Base-by-base conservation (phyloP, 2,888 invertebrate genomes). In the Callosobruchus maculatus region DNA sequence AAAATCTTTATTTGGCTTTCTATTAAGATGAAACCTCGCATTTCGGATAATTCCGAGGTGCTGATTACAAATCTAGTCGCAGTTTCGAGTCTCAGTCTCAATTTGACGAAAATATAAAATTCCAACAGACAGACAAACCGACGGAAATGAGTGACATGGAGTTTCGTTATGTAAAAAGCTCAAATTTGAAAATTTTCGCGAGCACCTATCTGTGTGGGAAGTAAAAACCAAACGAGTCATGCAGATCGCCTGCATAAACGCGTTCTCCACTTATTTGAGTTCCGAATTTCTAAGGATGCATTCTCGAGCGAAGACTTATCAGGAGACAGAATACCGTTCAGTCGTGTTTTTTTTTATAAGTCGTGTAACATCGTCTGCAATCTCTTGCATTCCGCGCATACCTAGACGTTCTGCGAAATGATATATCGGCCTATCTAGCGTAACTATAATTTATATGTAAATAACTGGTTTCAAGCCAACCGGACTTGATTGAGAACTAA, bases 271-370 rank as follows among this genome's bases (percentile, higher is more conserved):
- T n/a, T n/a, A n/a, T 49, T 49, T 1, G 49, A 13, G 13, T 49
- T 49, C 73, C 31, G 49, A 68, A 73, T 73, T 30, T 71, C 71
- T 73, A 68, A 71, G 68, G 68, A 73, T 69, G 73, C 71, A 68
- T 71, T 22, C 68, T n/a, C 67, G 26, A 68, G n/a, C 68, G 73
- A 70, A 68, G 68, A 49, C 49, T 49, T 49, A 49, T 49, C 49
- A 49, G 49, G 13, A 49, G 49, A 49, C 49, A 1, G 49, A 49
- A 49, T 49, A 49, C 49, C 49, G 49, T 49, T 49, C 49, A 13
- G 49, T 18, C 13, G 13, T 18, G 49, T 13, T 49, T 49, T 49
- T 49, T 49, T 49, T 49, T 49, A 49, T 49, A 13, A 18, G 7
- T 13, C 49, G 49, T 49, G 49, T 49, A 49, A 49, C 49, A 49